Evolutionary conservation across 2,888 invertebrate species (phyloP), one percentile per base, ranked within the genome.

Genomic region (Aphelenchoides bicaudatus): DNA sequence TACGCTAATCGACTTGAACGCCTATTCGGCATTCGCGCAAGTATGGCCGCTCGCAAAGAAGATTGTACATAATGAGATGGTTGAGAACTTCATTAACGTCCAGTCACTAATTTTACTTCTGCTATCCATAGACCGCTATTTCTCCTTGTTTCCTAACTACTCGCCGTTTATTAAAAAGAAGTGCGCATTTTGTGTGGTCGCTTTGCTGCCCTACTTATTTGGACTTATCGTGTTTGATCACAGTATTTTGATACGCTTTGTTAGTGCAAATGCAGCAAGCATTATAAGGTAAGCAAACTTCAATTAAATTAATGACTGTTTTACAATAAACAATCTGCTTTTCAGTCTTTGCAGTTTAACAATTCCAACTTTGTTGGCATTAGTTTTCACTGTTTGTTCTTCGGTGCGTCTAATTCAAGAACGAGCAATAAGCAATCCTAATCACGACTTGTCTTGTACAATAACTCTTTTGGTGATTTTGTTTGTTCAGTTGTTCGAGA

Each of bases 61-160:
- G 37, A 28, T 67, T 8, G 29, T 67, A 23, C 67, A 67, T 49
- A 51, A 38, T 16, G 60, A 57, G 29, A 58, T 67, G 52, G 64
- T 71, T 21, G 67, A 67, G 25, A 56, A 60, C 48, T 50, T 67
- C 28, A 30, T 50, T 31, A 48, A 61, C 25, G 54, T 59, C 1
- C 70, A 67, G 39, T 39, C 61, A 25, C 28, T 67, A 6, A 43
- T 71, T 8, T 29, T 67, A 21, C 46, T 71, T 2, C 31, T 70
- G 27, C 38, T 66, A 34, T 47, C 56, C 28, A 37, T 67, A 25
- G 65, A 67, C 47, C 54, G 63, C 8, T 71, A 67, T 39, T 57
- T 55, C 39, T 54, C 63, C 3, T 51, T 70, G 23, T 71, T 67
- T 23, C 57, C 56, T 3, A 58, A 38, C 30, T 67, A 67, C 46